A percentile compares a stretch with the other conserved stretches of the same genome.
These are phyloP conservation scores for Platalea minor DNA, from an alignment of 2,797 vertebrate species.

Conservation along the genomic window DNA sequence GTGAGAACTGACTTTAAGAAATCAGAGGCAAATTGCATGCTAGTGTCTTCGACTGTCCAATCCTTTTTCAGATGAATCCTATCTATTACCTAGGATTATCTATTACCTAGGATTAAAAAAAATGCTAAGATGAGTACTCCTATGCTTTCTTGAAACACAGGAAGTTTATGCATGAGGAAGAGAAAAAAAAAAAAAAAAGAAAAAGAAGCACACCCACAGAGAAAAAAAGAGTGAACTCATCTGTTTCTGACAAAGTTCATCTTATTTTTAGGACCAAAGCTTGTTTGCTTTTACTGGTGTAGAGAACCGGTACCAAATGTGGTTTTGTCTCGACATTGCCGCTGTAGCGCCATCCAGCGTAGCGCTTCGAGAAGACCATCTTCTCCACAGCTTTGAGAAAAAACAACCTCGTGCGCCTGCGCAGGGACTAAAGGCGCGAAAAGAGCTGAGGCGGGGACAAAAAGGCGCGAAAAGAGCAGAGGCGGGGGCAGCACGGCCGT, in stretches of 20 bases:
- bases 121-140: background rate
- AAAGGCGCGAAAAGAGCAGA: no score
- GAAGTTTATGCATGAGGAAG: background rate
- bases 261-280: background rate
- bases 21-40: background rate
- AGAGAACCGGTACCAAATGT: no score
- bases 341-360: no score
- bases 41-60: background rate
- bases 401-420: no score
- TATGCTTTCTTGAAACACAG: background rate
- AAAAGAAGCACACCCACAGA: background rate
- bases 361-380: no score
- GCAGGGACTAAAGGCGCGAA: no score
- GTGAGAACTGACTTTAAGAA: background rate
- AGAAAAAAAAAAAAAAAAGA: no score
- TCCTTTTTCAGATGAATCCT: background rate
- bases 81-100: background rate
- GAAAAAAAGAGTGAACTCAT: background rate
- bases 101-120: background rate
- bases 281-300: background rate
- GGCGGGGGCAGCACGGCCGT: no score
- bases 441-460: no score
- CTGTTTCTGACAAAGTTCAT: background rate
- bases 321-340: no score
- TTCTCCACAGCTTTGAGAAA: no score